A percentile compares a stretch with the other conserved stretches of the same genome.
phyloP scores from a whole-genome alignment of 2,113 vertebrate genomes.

The Labeo rohita region DNA sequence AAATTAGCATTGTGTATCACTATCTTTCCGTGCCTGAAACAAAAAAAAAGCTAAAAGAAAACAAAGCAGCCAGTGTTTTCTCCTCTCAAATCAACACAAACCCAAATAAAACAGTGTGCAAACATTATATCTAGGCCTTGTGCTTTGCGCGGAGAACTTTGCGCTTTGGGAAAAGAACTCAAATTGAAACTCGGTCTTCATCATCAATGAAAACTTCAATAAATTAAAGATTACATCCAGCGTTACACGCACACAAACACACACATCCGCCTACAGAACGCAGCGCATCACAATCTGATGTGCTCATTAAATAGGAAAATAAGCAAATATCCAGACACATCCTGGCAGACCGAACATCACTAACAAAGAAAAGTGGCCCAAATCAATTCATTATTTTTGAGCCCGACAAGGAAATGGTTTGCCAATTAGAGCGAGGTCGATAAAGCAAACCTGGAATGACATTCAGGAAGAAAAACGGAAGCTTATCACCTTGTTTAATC shows the following conservation, averaged over 20 bases:
- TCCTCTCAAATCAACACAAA: neutral
- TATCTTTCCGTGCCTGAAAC: neutral
- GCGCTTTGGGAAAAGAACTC: neutral
- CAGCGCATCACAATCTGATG: neutral
- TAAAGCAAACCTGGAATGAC: constrained; percentile 58
- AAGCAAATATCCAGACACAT: constrained; percentile 1
- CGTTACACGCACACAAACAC: neutral
- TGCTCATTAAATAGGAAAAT: constrained; percentile 34
- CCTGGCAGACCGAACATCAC: neutral
- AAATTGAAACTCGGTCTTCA: constrained; percentile 1
- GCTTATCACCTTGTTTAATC: constrained; percentile 60
- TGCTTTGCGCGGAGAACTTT: neutral
- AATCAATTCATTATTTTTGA: constrained; percentile 45
- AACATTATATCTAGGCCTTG: neutral
- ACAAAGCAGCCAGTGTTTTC: neutral
- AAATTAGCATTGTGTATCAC: neutral
- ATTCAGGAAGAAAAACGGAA: constrained; percentile 60
- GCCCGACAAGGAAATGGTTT: constrained; percentile 52
- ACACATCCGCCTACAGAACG: neutral
- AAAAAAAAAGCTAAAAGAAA: neutral
- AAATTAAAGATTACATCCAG: constrained; percentile 1
- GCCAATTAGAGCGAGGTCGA: constrained; percentile 58
- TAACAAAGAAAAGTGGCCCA: constrained; percentile 10
- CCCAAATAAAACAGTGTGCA: neutral
- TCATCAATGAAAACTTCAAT: neutral